Conservation (phyloP, 2,888 invertebrate species). For the Seladonia tumulorum region DNA sequence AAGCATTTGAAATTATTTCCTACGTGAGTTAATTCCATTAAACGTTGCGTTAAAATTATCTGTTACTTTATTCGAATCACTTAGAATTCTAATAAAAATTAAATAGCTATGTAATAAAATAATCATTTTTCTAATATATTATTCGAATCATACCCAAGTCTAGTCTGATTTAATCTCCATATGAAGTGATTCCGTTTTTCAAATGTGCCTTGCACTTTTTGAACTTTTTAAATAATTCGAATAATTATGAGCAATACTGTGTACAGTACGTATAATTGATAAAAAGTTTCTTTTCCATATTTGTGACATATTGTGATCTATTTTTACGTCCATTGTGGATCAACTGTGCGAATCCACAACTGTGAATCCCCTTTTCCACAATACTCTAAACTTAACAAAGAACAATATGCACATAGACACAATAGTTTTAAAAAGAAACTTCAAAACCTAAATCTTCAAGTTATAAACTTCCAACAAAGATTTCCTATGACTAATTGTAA, state of each 20-base stretch:
- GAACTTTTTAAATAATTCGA: background rate
- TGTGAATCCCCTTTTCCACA: background rate
- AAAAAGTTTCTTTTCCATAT: background rate
- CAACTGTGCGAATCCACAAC: background rate
- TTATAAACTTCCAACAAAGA: background rate
- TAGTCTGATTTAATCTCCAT: background rate
- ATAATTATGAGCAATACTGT: background rate
- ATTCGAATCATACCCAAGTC: background rate
- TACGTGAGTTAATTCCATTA: no score
- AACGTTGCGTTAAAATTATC: no score
- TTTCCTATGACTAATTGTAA: background rate
- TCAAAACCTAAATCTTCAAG: background rate
- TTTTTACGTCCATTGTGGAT: background rate
- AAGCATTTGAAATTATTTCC: no score
- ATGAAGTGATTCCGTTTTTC: background rate
- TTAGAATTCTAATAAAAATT: no score
- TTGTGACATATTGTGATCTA: background rate
- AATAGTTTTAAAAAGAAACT: background rate
- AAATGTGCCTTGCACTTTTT: background rate
- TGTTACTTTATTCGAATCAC: no score
- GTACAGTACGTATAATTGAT: background rate
- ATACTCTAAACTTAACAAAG: background rate
- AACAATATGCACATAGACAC: background rate
- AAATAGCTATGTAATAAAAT: background rate
- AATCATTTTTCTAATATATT: no score